These are phyloP conservation scores for Lepidocyrtinus sp. DNA, from an alignment of 2,888 invertebrate species.

Conservation along the genomic window DNA sequence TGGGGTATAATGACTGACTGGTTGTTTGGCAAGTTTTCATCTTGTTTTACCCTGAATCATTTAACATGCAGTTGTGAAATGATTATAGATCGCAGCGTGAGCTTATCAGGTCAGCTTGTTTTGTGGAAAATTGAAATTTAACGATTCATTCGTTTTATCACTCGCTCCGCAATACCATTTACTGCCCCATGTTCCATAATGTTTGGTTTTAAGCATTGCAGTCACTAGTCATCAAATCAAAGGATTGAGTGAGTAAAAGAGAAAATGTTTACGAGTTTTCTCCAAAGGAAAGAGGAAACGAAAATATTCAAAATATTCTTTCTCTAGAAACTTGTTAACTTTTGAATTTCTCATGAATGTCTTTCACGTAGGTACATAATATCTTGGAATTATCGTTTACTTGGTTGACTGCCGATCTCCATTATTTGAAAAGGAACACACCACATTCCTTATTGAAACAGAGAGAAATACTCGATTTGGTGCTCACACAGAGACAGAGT, in stretches of 20 bases:
- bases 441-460: constrained; percentile 42
- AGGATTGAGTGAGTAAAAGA: neutral
- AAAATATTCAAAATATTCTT: constrained; percentile 38
- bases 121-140: neutral
- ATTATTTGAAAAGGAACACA: neutral
- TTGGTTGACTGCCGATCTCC: constrained; percentile 13
- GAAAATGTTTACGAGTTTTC: neutral
- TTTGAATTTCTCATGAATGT: constrained; percentile 12
- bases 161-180: no score
- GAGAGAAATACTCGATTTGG: constrained; percentile 11
- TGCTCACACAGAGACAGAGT: neutral
- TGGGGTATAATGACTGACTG: neutral
- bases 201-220: no score
- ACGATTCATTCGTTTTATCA: no score
- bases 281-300: neutral
- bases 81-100: neutral
- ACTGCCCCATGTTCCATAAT: neutral
- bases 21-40: neutral
- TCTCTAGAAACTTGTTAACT: constrained; percentile 38
- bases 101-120: neutral
- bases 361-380: neutral
- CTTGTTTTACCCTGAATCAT: neutral
- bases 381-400: neutral
- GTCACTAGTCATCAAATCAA: no score
- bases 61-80: neutral